Conservation (phyloP, 2,797 vertebrate genomes). For the Thripadectes ignobilis region DNA sequence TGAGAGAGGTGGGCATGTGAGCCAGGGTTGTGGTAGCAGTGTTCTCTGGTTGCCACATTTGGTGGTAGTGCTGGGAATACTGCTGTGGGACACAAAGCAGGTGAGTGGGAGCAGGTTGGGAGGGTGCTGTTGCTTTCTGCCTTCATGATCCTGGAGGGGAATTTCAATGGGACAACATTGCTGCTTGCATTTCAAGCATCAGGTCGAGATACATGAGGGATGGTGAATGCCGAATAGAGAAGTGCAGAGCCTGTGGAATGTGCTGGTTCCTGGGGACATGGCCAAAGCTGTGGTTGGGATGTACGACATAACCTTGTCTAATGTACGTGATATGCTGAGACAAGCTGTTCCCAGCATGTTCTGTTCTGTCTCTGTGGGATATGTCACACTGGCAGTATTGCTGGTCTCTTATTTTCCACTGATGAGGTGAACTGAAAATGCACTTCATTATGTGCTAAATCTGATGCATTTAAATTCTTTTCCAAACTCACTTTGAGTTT, state of each 20-base stretch:
- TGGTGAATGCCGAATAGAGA: accelerated
- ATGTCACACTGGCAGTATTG: not conserved
- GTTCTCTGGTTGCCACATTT: not conserved
- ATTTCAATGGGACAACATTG: accelerated
- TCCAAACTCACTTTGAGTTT: not conserved
- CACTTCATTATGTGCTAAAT: not conserved
- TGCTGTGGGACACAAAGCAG: not conserved
- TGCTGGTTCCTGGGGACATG: not conserved
- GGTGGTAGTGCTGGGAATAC: not conserved
- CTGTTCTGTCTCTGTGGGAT: not conserved
- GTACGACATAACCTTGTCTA: not conserved
- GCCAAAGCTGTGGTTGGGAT: not conserved
- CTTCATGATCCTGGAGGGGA: not conserved
- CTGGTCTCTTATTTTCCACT: not conserved
- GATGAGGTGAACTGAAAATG: not conserved
- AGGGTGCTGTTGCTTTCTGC: not conserved
- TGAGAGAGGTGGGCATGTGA: not conserved
- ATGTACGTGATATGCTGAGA: not conserved
- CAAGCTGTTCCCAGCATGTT: not conserved
- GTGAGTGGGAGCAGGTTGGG: not conserved
- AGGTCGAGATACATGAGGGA: not conserved
- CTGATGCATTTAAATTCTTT: not conserved
- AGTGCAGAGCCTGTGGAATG: not conserved
- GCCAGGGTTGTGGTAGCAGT: not conserved
- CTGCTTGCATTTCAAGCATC: not conserved